These are phyloP conservation scores for Pseudococcus viburni DNA, from an alignment of 2,888 invertebrate genomes.

Conservation along the genomic window DNA sequence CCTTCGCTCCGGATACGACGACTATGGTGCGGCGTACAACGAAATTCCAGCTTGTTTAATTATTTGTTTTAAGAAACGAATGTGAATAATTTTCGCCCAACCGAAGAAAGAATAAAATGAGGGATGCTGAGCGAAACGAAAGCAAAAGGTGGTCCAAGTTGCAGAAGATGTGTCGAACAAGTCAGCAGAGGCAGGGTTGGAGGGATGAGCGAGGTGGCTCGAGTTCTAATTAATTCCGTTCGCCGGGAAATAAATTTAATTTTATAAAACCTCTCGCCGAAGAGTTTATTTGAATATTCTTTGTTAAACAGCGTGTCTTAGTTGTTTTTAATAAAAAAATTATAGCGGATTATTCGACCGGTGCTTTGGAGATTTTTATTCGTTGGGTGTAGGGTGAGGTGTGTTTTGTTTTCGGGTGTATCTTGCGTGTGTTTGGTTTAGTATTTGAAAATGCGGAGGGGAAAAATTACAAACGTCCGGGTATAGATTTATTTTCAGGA, in stretches of 20 bases:
- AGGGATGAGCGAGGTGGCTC: neutral
- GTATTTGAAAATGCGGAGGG: neutral
- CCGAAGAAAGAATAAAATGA: neutral
- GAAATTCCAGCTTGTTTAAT: slow-evolving; percentile 35
- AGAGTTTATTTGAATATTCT: slow-evolving; percentile 59
- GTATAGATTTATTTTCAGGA: neutral
- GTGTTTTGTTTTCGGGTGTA: neutral
- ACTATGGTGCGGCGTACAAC: neutral
- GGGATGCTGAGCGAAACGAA: slow-evolving; percentile 35
- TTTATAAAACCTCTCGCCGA: slow-evolving; percentile 54
- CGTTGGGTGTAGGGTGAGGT: neutral
- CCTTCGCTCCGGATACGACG: neutral
- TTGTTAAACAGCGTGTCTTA: slow-evolving; percentile 47
- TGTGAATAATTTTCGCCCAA: slow-evolving; percentile 22
- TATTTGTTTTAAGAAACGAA: slow-evolving; percentile 36
- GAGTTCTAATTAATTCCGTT: slow-evolving; percentile 59
- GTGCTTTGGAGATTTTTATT: slow-evolving; percentile 21
- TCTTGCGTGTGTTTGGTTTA: neutral
- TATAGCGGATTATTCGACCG: slow-evolving; percentile 57
- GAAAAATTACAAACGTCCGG: neutral
- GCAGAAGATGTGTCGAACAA: neutral
- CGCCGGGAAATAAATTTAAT: slow-evolving; percentile 58
- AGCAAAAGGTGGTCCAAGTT: slow-evolving; percentile 10
- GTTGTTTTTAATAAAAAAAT: slow-evolving; percentile 44
- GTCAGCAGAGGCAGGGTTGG: neutral